These are phyloP conservation scores for Lates japonicus DNA, from an alignment of 2,797 vertebrate species.

Conservation along the genomic window DNA sequence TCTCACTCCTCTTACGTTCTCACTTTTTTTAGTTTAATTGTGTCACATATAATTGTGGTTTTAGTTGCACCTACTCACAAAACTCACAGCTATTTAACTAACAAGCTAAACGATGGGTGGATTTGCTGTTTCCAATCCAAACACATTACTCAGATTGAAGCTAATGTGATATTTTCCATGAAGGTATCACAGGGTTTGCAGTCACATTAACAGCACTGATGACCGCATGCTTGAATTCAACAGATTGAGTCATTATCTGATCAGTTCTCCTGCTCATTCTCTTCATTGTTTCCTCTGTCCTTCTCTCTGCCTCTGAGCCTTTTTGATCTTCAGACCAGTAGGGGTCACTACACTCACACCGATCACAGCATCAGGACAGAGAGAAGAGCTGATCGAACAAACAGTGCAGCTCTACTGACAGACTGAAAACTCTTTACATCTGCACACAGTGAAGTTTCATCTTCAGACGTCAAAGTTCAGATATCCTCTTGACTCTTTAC, in stretches of 20 bases:
- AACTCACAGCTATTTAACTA: not conserved
- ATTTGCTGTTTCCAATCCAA: slow-evolving; percentile 27
- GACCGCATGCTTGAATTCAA: not conserved
- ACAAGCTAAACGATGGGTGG: slow-evolving; percentile 22
- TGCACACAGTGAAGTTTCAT: not conserved
- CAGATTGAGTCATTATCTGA: not conserved
- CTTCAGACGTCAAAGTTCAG: not conserved
- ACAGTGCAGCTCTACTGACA: not conserved
- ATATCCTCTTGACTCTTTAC: not conserved
- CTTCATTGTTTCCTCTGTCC: not conserved
- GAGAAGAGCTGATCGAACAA: not conserved
- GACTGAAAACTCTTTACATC: not conserved
- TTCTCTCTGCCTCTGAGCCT: not conserved
- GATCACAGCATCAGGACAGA: slow-evolving; percentile 45
- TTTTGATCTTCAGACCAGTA: slow-evolving; percentile 64
- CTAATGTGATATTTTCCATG: slow-evolving; percentile 28
- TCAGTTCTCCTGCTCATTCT: not conserved
- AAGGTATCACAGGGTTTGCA: not conserved
- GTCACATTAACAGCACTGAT: not conserved
- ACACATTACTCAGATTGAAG: slow-evolving; percentile 25
- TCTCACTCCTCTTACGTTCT: not conserved
- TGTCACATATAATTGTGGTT: not conserved
- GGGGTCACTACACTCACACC: slow-evolving; percentile 79
- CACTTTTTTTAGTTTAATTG: not conserved
- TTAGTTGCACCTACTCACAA: not conserved